These are phyloP conservation scores for Casuarius casuarius DNA, from an alignment of 2,113 vertebrate genomes.

Conservation along the genomic window DNA sequence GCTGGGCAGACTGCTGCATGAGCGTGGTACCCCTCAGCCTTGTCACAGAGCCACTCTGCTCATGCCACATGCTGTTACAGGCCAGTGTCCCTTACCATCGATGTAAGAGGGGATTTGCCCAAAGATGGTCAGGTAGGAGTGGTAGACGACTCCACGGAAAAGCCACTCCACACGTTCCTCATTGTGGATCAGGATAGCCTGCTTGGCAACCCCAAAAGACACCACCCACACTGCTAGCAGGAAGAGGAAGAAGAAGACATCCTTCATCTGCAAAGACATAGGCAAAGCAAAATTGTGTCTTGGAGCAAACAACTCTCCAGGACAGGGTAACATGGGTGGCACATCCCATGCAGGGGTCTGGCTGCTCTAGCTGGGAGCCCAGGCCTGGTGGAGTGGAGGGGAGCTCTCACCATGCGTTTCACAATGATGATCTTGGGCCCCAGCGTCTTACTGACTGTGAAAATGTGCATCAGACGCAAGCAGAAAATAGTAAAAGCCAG, in stretches of 20 bases:
- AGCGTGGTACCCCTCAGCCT: background rate
- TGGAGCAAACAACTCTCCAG: background rate
- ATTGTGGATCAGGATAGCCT: constrained; percentile 94
- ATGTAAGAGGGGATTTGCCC: constrained; percentile 90
- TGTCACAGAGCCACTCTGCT: background rate
- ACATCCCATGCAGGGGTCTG: background rate
- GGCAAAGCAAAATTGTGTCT: background rate
- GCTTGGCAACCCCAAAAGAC: constrained; percentile 95
- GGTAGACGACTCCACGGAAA: constrained; percentile 89
- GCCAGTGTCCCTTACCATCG: constrained; percentile 75
- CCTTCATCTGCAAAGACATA: constrained; percentile 86
- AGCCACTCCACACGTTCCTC: constrained; percentile 92
- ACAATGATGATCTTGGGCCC: constrained; percentile 99
- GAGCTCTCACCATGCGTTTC: constrained; percentile 89
- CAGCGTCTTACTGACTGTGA: constrained; percentile 91
- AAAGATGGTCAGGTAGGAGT: constrained; percentile 94
- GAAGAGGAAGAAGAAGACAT: constrained; percentile 99
- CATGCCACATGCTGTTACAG: accelerated
- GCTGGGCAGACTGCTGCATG: accelerated
- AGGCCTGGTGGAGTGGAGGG: background rate
- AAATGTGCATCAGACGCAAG: constrained; percentile 96
- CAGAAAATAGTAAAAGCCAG: constrained; percentile 95
- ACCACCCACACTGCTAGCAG: constrained; percentile 95
- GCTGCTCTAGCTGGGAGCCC: background rate
- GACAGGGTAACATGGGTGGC: accelerated